phyloP scores from a whole-genome alignment of 2,888 invertebrate genomes.

The Horisme vitalbata region DNA sequence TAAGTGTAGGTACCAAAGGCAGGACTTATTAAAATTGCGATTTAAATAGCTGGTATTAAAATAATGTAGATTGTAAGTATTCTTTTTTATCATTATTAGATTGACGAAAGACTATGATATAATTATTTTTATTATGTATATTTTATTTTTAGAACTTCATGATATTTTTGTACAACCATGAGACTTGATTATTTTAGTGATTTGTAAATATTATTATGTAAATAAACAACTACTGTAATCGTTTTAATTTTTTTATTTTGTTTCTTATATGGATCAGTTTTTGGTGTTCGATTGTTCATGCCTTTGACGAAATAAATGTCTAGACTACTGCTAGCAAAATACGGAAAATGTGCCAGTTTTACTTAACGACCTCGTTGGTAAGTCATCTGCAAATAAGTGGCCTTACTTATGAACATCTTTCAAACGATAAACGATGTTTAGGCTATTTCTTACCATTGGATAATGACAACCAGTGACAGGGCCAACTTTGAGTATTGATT shows the following conservation, averaged over 20 bases:
- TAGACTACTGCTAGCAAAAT: too few species aligned
- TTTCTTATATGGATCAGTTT: neutral
- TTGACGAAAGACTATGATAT: too few species aligned
- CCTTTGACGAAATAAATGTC: too few species aligned
- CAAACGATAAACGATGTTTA: too few species aligned
- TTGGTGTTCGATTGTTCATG: neutral
- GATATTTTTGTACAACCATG: constrained; percentile 18
- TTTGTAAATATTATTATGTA: constrained; percentile 33
- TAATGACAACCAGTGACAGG: too few species aligned
- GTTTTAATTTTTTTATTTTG: constrained; percentile 1
- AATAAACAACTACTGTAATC: constrained; percentile 28
- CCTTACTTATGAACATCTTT: too few species aligned
- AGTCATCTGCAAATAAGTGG: too few species aligned
- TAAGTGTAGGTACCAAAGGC: constrained; percentile 60
- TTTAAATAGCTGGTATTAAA: neutral
- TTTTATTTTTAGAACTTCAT: constrained; percentile 6
- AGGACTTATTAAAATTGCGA: constrained; percentile 30
- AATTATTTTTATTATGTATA: too few species aligned
- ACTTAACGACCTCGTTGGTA: too few species aligned
- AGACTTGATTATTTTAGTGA: constrained; percentile 26
- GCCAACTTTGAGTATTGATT: too few species aligned
- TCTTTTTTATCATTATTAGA: neutral
- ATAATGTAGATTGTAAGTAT: constrained; percentile 9
- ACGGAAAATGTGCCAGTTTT: too few species aligned
- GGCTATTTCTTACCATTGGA: too few species aligned